phyloP scores from a whole-genome alignment of 2,888 invertebrate species.

The Tinea trinotella region DNA sequence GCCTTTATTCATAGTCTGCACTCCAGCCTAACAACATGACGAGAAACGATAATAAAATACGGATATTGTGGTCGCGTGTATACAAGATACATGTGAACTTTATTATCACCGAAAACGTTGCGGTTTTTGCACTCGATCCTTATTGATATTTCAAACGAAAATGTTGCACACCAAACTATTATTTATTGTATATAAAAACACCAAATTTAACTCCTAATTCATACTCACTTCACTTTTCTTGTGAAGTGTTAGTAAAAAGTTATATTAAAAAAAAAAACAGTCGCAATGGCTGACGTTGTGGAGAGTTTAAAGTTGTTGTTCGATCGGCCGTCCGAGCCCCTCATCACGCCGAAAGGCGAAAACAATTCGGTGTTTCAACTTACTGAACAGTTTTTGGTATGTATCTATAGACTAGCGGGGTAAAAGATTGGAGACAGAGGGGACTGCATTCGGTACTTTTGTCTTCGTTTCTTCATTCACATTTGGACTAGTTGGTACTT shows the following conservation, averaged over 20 bases:
- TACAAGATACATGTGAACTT: not conserved
- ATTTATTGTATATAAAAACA: conserved; percentile 28
- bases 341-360: conserved; percentile 76
- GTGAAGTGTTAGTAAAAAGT: conserved; percentile 41
- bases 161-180: not conserved
- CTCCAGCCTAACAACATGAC: no score
- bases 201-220: conserved; percentile 19
- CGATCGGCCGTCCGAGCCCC: conserved; percentile 74
- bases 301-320: conserved; percentile 58
- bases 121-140: conserved; percentile 1
- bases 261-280: conserved; percentile 20
- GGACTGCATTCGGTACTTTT: no score
- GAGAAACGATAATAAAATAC: no score
- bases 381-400: conserved; percentile 74
- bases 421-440: no score
- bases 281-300: conserved; percentile 35
- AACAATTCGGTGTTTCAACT: conserved; percentile 73
- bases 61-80: not conserved
- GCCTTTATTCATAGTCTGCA: no score
- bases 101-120: not conserved
- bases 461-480: no score
- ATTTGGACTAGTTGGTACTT: no score
- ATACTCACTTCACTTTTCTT: conserved; percentile 49
- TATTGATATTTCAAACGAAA: not conserved
- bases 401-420: no score